Conservation (phyloP, 1,140 invertebrate species). For the Drosophila obscura region DNA sequence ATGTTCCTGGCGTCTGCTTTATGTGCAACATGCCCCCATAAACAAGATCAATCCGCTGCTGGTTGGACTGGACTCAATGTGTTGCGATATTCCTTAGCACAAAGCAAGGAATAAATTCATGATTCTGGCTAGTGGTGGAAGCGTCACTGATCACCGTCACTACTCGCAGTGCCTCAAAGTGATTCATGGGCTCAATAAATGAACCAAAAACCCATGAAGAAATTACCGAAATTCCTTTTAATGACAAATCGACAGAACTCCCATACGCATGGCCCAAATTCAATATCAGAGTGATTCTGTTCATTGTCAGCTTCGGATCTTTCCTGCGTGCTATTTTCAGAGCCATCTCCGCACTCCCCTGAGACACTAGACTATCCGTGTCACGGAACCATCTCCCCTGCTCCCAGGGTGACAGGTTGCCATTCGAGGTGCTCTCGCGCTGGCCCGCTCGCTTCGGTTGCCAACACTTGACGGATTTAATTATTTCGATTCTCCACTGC, state of each 20-base stretch:
- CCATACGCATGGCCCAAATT: too few species aligned
- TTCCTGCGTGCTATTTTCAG: too few species aligned
- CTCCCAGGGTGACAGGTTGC: slow-evolving; percentile 48
- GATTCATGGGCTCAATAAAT: too few species aligned
- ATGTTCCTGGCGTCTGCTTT: slow-evolving; percentile 75
- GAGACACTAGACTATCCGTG: not conserved
- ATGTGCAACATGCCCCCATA: slow-evolving; percentile 78
- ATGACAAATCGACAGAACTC: too few species aligned
- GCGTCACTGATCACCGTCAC: too few species aligned
- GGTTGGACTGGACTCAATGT: slow-evolving; percentile 40
- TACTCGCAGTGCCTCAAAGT: not conserved
- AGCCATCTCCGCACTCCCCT: too few species aligned
- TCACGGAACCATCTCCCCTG: slow-evolving; percentile 28
- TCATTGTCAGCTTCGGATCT: too few species aligned
- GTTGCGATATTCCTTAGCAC: slow-evolving; percentile 46
- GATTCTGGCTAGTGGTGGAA: slow-evolving; percentile 9
- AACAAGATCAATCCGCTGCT: slow-evolving; percentile 73
- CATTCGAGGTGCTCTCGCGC: slow-evolving; percentile 31
- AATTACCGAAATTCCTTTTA: not conserved
- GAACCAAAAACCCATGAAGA: not conserved
- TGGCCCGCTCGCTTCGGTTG: slow-evolving; percentile 41
- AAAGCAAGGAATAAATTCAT: slow-evolving; percentile 35
- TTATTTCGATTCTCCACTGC: slow-evolving; percentile 74
- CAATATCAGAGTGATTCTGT: too few species aligned
- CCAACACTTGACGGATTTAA: slow-evolving; percentile 84